Conservation (phyloP, 2,797 vertebrate genomes). For the Pangasius macronema region DNA sequence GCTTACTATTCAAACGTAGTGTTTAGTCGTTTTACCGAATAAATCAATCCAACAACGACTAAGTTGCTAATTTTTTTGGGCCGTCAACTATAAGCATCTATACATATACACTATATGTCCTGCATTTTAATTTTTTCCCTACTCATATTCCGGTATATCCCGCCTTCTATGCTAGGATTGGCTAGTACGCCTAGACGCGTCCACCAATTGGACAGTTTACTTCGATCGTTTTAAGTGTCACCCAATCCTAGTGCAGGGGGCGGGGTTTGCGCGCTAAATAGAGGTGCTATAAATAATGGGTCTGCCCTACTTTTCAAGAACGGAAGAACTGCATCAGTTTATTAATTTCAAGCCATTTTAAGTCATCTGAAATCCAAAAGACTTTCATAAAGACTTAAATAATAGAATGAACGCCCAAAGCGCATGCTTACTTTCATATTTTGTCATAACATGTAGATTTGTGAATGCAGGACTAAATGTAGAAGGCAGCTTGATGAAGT, state of each 20-base stretch:
- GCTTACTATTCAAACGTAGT: not conserved
- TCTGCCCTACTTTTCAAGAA: slow-evolving; percentile 27
- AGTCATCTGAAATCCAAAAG: not conserved
- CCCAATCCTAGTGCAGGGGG: not conserved
- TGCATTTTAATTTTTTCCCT: not conserved
- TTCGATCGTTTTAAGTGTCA: not conserved
- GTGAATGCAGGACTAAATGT: not conserved
- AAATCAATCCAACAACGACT: not conserved
- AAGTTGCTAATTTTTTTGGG: not conserved
- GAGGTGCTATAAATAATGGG: slow-evolving; percentile 8
- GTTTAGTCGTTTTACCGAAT: not conserved
- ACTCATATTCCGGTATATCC: not conserved
- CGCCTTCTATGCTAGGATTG: slow-evolving; percentile 12
- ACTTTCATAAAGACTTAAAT: not conserved
- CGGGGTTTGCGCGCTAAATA: not conserved
- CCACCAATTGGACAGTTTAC: not conserved
- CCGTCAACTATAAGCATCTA: not conserved
- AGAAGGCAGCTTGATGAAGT: not conserved
- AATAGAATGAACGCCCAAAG: not conserved
- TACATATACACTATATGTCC: not conserved
- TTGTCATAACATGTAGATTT: not conserved
- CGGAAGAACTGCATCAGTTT: not conserved
- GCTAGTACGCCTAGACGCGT: not conserved
- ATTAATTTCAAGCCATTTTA: not conserved
- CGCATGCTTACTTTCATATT: not conserved